Conservation (phyloP, 2,888 invertebrate genomes). For the Euzetes globulus region DNA sequence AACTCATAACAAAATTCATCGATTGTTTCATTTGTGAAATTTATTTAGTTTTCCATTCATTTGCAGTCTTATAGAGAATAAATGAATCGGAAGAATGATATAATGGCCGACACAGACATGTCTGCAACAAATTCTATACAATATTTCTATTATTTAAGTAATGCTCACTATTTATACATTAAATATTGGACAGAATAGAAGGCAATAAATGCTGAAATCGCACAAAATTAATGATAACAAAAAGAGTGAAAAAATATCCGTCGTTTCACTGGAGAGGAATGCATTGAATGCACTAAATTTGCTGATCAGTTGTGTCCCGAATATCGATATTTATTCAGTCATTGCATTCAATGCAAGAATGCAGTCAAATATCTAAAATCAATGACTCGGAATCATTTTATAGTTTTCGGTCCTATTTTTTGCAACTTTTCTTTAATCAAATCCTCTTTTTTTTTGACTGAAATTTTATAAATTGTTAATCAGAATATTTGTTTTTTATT, state of each 20-base stretch:
- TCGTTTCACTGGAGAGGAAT: constrained; percentile 1
- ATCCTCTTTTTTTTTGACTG: background rate
- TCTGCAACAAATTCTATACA: background rate
- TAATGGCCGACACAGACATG: background rate
- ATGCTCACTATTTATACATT: constrained; percentile 22
- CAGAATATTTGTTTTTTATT: too few relatives aligned
- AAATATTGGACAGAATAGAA: constrained; percentile 3
- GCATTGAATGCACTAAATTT: constrained; percentile 2
- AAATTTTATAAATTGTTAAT: background rate
- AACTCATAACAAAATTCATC: background rate
- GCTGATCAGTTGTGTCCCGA: constrained; percentile 9
- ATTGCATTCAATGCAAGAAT: background rate
- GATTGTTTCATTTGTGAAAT: constrained; percentile 2
- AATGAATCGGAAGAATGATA: constrained; percentile 18
- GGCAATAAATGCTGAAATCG: constrained; percentile 24
- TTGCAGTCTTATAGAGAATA: background rate
- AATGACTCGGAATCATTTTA: background rate
- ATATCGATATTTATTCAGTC: background rate
- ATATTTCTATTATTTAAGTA: constrained; percentile 20
- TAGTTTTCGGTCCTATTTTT: background rate
- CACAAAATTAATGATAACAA: constrained; percentile 28
- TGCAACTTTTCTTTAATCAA: background rate
- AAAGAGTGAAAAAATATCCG: background rate
- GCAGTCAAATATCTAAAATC: background rate
- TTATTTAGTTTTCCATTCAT: background rate